A percentile compares a stretch with the other conserved stretches of the same genome.
These are phyloP conservation scores for Lacerta agilis DNA, from an alignment of 2,797 vertebrate species.

Conservation along the genomic window DNA sequence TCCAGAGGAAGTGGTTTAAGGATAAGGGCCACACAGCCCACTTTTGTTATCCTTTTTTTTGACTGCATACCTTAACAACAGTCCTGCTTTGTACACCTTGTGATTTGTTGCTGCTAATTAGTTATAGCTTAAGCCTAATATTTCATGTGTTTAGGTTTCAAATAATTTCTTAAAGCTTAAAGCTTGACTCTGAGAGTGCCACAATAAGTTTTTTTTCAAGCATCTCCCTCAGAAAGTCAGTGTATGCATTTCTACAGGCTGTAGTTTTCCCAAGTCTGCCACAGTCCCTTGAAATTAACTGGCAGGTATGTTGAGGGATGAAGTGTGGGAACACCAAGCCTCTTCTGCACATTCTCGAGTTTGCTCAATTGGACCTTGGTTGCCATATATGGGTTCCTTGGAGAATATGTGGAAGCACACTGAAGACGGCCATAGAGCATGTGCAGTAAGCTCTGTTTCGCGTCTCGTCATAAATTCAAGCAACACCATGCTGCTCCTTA, in stretches of 20 bases:
- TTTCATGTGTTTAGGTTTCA: neutral
- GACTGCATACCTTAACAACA: neutral
- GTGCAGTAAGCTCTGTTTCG: neutral
- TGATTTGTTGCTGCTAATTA: neutral
- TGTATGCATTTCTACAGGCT: neutral
- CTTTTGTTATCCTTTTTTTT: too few species aligned
- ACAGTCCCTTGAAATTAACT: neutral
- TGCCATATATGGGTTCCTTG: neutral
- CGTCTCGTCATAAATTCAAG: neutral
- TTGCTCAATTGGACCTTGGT: neutral
- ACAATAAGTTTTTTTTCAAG: neutral
- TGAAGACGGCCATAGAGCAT: neutral
- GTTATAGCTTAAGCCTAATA: neutral
- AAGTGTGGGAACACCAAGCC: neutral
- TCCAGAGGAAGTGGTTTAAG: neutral
- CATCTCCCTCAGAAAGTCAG: neutral
- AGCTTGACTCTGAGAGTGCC: neutral
- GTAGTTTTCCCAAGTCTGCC: neutral
- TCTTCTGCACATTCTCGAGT: neutral
- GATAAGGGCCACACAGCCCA: neutral
- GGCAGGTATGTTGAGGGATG: neutral
- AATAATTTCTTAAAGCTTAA: neutral
- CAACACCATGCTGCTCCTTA: neutral
- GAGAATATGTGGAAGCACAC: neutral
- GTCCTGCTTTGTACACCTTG: neutral